phyloP scores from a whole-genome alignment of 2,888 invertebrate species.

The Oscheius sp. region DNA sequence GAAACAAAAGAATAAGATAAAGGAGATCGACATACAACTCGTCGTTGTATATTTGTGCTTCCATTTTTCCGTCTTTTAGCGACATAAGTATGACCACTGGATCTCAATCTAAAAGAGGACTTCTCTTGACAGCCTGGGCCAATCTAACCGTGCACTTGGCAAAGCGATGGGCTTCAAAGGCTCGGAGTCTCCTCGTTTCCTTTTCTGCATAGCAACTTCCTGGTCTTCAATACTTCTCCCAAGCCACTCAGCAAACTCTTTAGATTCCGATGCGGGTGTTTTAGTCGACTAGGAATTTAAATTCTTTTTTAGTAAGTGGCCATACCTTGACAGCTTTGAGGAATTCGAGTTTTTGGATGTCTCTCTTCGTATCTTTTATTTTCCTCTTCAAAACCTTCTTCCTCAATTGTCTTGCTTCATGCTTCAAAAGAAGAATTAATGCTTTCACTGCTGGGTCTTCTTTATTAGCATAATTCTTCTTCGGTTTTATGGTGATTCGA shows the following conservation, averaged over 20 bases:
- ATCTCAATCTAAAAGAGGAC: neutral
- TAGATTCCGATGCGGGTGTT: neutral
- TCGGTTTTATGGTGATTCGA: neutral
- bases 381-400: slow-evolving; percentile 16
- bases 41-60: neutral
- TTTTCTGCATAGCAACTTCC: neutral
- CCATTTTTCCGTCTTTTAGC: neutral
- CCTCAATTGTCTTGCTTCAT: neutral
- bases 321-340: neutral
- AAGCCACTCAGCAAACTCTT: slow-evolving; percentile 14
- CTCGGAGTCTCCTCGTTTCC: neutral
- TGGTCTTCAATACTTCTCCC: slow-evolving; percentile 14
- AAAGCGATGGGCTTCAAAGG: neutral
- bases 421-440: neutral
- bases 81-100: slow-evolving; percentile 7
- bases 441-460: neutral
- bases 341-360: neutral
- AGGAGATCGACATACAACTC: neutral
- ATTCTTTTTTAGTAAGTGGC: neutral
- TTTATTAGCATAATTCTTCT: neutral
- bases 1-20: neutral
- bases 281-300: neutral
- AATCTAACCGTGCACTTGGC: neutral
- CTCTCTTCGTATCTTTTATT: slow-evolving; percentile 13
- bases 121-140: neutral